phyloP scores from a whole-genome alignment of 2,797 vertebrate species.

The Babyrousa celebensis region DNA sequence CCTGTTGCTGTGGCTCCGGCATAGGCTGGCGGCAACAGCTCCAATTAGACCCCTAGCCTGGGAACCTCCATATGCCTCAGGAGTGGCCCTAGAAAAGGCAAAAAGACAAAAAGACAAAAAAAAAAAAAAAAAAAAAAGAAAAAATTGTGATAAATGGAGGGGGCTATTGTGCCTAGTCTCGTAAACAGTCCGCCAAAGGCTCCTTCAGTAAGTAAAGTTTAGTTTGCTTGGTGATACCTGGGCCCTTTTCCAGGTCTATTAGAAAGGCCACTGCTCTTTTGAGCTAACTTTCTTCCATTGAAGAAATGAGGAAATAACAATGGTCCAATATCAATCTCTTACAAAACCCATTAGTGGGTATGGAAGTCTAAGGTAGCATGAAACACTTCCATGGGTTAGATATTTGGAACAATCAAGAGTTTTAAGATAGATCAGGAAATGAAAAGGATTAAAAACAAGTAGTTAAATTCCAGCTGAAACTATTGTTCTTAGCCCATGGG shows the following conservation, averaged over 20 bases:
- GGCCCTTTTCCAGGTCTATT: background rate
- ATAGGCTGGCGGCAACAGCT: too few relatives aligned
- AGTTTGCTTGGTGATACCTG: background rate
- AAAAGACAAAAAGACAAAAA: too few relatives aligned
- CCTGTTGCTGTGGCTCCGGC: too few relatives aligned
- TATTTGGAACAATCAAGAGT: slow-evolving; percentile 4
- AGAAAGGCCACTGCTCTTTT: slow-evolving; percentile 17
- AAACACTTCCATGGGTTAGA: background rate
- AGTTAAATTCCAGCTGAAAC: slow-evolving; percentile 30
- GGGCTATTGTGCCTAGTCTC: background rate
- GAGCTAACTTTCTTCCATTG: slow-evolving; percentile 44
- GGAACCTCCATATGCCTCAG: too few relatives aligned
- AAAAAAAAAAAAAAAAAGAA: too few relatives aligned
- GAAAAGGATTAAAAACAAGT: background rate
- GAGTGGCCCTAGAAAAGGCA: too few relatives aligned
- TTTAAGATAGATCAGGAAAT: slow-evolving; percentile 9
- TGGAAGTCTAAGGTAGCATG: background rate
- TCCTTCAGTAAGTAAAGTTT: background rate
- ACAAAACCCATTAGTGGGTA: background rate
- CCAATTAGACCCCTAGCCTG: too few relatives aligned
- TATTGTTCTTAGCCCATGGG: background rate
- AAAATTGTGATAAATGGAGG: background rate
- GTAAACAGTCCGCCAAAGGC: background rate
- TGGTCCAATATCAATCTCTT: background rate
- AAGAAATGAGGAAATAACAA: background rate